Conservation (phyloP, 2,888 invertebrate genomes). For the Pterobdella sp. region DNA sequence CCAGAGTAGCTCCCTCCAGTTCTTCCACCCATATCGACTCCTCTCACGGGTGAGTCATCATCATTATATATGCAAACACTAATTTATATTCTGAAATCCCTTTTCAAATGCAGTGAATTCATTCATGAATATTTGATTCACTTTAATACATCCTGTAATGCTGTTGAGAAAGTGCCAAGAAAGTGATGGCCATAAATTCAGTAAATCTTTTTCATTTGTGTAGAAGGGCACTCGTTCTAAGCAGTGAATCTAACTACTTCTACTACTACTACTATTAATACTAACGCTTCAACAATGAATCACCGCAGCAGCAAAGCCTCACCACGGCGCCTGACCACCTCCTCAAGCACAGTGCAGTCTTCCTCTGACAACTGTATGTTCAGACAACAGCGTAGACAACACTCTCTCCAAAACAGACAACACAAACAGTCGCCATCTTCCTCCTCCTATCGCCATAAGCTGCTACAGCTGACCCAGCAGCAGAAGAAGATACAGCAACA, state of each 20-base stretch:
- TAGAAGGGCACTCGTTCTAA: no score
- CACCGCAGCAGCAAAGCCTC: constrained; percentile 14
- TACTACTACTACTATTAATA: not conserved
- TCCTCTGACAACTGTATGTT: constrained; percentile 26
- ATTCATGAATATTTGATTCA: no score
- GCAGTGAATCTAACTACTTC: not conserved
- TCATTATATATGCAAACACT: not conserved
- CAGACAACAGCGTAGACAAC: constrained; percentile 3
- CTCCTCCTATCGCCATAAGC: constrained; percentile 19
- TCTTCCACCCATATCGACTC: constrained; percentile 11
- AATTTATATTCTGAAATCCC: no score
- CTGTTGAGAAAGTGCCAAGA: not conserved
- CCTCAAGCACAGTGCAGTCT: constrained; percentile 17
- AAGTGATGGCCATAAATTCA: not conserved
- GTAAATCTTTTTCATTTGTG: no score
- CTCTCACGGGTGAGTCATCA: not conserved
- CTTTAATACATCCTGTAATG: no score
- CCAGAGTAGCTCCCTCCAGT: constrained; percentile 2
- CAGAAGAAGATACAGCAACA: constrained; percentile 18
- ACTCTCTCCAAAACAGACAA: constrained; percentile 22
- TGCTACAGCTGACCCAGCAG: constrained; percentile 21
- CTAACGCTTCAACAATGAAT: not conserved
- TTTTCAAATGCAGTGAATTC: no score
- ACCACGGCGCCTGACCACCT: constrained; percentile 19
- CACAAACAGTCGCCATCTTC: constrained; percentile 10